Evolutionary conservation across 2,888 invertebrate genomes (phyloP), one percentile per base, ranked within the genome.

Genomic region (Coleophora flavipennella): DNA sequence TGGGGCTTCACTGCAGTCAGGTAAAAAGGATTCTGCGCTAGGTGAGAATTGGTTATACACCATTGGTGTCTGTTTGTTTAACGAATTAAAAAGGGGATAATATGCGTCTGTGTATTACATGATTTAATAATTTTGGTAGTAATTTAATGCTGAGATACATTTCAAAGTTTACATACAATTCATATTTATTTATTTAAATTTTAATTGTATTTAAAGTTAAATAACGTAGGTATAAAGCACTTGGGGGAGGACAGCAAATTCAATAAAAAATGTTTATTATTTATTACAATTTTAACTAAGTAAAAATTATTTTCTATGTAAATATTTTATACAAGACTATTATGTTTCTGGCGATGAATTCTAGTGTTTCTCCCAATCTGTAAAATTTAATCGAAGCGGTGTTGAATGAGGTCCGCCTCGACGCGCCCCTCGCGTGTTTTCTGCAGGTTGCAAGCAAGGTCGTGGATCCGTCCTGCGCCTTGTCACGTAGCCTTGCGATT

Each of bases 171-270:
- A 77, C 79, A 78, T 77, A 79, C 69, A 76, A 75, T 79, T 72
- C 70, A 72, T 71, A 68, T 76, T 78, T 72, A 74, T 74, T 78
- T 73, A 77, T 29, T 36, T 28, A 29, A 11, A 57, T 74, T 65
- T 66, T 79, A 81, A 76, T 77, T 76, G 81, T 83, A 79, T 80
- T 81, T 80, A 68, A 77, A 75, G 80, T 76, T 79, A 79, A 85
- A 80, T 81, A 81, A 85, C 81, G 79, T 84, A 79, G 76, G 75
- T 78, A 84, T 85, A 85, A 85, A 85, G 85, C 85, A 85, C 85
- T 85, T 85, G 76, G 85, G 85, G 85, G 80, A 85, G 85, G 85
- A 85, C 83, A 85, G 85, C 85, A 84, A 85, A 85, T 85, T 80
- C 78, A 85, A 85, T 85, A 78, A 85, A 81, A 85, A 85, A 83